These are phyloP conservation scores for Rhinolophus ferrumequinum DNA, from an alignment of 2,113 vertebrate genomes.

Conservation along the genomic window DNA sequence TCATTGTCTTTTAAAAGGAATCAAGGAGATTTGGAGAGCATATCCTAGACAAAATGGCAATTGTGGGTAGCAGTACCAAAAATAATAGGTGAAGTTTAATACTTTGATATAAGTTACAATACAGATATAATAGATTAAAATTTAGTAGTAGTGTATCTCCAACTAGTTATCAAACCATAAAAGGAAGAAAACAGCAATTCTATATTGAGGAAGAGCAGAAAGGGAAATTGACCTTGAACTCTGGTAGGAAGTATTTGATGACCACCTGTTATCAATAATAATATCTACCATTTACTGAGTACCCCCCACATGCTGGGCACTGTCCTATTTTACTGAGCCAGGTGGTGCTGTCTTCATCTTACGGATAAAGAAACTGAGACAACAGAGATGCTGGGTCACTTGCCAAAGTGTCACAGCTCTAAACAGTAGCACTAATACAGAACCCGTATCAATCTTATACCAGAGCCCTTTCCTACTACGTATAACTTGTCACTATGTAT, in stretches of 20 bases:
- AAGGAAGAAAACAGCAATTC: slow-evolving; percentile 40
- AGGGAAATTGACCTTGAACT: slow-evolving; percentile 42
- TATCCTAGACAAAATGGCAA: neutral
- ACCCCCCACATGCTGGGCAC: neutral
- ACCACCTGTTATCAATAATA: neutral
- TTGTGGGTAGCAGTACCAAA: neutral
- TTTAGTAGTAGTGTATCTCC: neutral
- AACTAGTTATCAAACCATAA: slow-evolving; percentile 47
- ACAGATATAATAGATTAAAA: slow-evolving; percentile 11
- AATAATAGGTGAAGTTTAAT: neutral
- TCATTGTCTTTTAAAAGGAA: slow-evolving; percentile 24
- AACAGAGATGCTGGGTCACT: neutral
- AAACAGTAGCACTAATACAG: neutral
- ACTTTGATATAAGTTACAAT: slow-evolving; percentile 13
- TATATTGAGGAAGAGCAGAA: neutral
- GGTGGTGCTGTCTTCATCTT: neutral
- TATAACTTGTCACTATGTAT: neutral
- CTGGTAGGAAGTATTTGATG: slow-evolving; percentile 38
- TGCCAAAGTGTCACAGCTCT: neutral
- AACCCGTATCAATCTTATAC: neutral
- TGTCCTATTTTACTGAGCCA: neutral
- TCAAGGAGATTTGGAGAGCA: neutral
- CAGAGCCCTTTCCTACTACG: neutral
- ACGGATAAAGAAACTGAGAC: neutral
- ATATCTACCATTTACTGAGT: neutral